Evolutionary conservation across 2,797 vertebrate species (phyloP).

Genomic region (Dromococcyx pavoninus): DNA sequence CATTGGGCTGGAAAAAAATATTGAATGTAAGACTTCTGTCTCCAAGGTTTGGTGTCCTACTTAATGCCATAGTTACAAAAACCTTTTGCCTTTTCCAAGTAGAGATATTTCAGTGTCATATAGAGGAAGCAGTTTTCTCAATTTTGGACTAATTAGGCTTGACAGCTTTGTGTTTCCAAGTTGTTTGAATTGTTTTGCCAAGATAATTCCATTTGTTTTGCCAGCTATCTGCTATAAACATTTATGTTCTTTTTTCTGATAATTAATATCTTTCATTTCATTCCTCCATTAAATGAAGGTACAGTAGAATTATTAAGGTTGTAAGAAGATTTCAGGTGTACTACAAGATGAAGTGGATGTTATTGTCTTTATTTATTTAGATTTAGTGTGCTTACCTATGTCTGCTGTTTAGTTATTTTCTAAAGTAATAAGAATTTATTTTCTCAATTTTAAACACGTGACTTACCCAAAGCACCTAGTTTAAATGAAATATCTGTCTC

Average conservation of each 20-base stretch:
- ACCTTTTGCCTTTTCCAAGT: constrained; percentile 15
- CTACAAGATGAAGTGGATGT: background rate
- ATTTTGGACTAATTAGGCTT: constrained; percentile 56
- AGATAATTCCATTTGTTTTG: constrained; percentile 28
- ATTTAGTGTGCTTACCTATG: constrained; percentile 1
- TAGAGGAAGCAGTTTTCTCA: background rate
- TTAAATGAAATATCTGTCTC: constrained; percentile 51
- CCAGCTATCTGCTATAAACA: background rate
- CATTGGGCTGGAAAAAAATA: constrained; percentile 45
- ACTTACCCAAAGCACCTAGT: constrained; percentile 29
- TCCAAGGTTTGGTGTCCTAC: constrained; percentile 37
- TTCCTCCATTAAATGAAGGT: constrained; percentile 8
- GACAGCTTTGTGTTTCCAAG: constrained; percentile 32
- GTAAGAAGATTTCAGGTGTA: constrained; percentile 14
- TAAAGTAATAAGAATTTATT: constrained; percentile 46
- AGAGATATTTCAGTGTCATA: background rate
- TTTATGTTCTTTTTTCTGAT: constrained; percentile 42
- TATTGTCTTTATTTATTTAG: constrained; percentile 37
- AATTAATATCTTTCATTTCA: constrained; percentile 52
- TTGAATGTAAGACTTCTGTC: constrained; percentile 30
- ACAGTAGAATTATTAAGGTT: background rate
- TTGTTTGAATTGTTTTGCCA: constrained; percentile 48
- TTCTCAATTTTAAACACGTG: constrained; percentile 16
- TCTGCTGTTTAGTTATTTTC: constrained; percentile 12
- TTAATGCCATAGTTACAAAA: background rate